Conservation (phyloP, 1,140 invertebrate genomes). For the Lasioglossum albipes region DNA sequence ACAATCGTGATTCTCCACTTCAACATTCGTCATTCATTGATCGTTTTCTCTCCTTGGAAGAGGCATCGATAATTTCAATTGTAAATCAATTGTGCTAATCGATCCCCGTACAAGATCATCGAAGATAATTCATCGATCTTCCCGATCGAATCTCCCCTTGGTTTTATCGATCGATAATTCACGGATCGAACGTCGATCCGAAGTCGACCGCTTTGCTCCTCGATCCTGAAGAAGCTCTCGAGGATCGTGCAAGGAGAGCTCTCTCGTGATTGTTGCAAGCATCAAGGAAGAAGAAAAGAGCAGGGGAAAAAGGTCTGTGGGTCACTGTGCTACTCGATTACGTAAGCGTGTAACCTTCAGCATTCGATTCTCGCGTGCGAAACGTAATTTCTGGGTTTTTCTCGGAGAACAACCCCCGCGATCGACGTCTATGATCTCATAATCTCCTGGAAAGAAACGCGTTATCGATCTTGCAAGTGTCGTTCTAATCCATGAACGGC, state of each 20-base stretch:
- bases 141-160: neutral
- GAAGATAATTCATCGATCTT: neutral
- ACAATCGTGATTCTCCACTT: too few species aligned
- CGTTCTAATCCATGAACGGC: too few species aligned
- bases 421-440: neutral
- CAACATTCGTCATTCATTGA: neutral
- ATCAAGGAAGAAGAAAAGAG: slow-evolving; percentile 46
- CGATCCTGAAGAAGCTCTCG: slow-evolving; percentile 1
- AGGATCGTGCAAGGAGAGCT: slow-evolving; percentile 40
- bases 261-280: slow-evolving; percentile 31
- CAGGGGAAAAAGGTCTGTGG: slow-evolving; percentile 49
- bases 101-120: slow-evolving; percentile 1
- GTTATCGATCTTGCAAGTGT: neutral
- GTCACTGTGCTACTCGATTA: slow-evolving; percentile 47
- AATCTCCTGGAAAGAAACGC: neutral
- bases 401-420: neutral
- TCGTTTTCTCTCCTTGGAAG: neutral
- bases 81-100: neutral
- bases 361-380: slow-evolving; percentile 18
- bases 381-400: slow-evolving; percentile 16
- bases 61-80: neutral
- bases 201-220: neutral
- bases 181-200: neutral
- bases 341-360: slow-evolving; percentile 40
- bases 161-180: neutral